Percentiles rank a stretch among this genome's conserved stretches.
phyloP scores from a whole-genome alignment of 2,113 vertebrate genomes.

The Morone saxatilis region DNA sequence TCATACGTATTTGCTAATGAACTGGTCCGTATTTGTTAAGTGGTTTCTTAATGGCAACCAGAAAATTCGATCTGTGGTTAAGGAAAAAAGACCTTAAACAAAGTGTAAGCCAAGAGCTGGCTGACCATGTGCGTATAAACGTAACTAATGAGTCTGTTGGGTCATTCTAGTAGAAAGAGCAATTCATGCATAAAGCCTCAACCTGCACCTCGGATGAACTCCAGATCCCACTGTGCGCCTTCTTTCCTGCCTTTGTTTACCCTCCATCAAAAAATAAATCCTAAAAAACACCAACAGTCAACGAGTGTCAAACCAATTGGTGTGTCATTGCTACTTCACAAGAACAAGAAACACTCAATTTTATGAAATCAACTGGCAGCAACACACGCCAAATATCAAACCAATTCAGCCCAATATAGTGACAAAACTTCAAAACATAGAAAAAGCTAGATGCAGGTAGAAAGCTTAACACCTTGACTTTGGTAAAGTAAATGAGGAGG shows the following conservation, averaged over 20 bases:
- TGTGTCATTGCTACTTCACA: slow-evolving; percentile 21
- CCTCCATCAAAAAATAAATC: slow-evolving; percentile 8
- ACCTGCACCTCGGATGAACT: slow-evolving; percentile 26
- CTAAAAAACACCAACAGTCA: slow-evolving; percentile 8
- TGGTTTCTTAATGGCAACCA: not conserved
- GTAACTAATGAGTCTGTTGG: slow-evolving; percentile 10
- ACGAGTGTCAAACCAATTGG: not conserved
- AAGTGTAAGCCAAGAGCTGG: not conserved
- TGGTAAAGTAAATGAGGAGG: slow-evolving; percentile 8
- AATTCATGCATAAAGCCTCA: slow-evolving; percentile 19
- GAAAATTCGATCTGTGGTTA: no score
- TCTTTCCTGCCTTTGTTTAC: not conserved
- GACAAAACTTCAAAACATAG: not conserved
- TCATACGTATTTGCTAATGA: not conserved
- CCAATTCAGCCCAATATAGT: slow-evolving; percentile 12
- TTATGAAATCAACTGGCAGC: slow-evolving; percentile 14
- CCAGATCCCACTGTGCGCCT: slow-evolving; percentile 7
- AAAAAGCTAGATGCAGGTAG: not conserved
- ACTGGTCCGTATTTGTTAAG: not conserved
- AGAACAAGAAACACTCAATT: slow-evolving; percentile 14
- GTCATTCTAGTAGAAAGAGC: slow-evolving; percentile 25
- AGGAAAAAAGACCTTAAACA: not conserved
- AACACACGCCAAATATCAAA: slow-evolving; percentile 15
- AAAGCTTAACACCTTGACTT: not conserved
- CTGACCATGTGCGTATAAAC: slow-evolving; percentile 24